Base-by-base conservation (phyloP, 2,888 invertebrate species). In the Anagyrus pseudococci region DNA sequence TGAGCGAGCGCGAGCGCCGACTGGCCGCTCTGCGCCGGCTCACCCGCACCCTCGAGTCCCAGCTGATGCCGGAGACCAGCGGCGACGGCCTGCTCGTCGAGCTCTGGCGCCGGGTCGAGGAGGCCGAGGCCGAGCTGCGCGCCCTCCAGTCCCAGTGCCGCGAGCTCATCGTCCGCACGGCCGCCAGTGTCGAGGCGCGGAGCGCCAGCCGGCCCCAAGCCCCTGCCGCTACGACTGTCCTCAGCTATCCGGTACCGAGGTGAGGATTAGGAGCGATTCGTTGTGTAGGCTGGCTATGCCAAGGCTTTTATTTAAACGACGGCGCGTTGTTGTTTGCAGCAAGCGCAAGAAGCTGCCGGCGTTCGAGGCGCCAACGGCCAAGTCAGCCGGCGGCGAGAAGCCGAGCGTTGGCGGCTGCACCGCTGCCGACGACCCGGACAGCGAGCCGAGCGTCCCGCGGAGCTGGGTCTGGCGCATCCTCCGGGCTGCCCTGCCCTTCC, bases 401-500 rank as follows among this genome's bases (percentile, higher is more conserved):
- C 33, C 50, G 58, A 7, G 20, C 29, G 23, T 0, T 20, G 55
- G 52, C 8, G 20, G 19, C 8, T 20, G 84, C 66, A 85, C 85
- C 0, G 84, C 83, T 7, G 79, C 84, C 7, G 86, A 85, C 10
- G 87, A 87, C 70, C 76, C 77, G 0, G 80, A 79, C 23, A 73
- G 68, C 59, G 80, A 81, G 40, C 86, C 88, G 0, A 85, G 83
- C 68, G 84, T 84, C 68, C 83, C 85, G 85, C 64, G 58, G 37
- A 84, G 82, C 70, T 89, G 90, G 88, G 83, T 91, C 66, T 90
- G 89, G 88, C 85, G 92, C 44, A 86, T 89, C 41, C 83, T 89
- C 55, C 83, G 86, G 68, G 85, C 88, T n/a, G 88, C 91, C n/a
- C 79, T 92, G 67, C 91, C 92, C 55, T 89, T 92, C 74, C 92